These are phyloP conservation scores for Bombylius major DNA, from an alignment of 2,888 invertebrate genomes.

Conservation along the genomic window DNA sequence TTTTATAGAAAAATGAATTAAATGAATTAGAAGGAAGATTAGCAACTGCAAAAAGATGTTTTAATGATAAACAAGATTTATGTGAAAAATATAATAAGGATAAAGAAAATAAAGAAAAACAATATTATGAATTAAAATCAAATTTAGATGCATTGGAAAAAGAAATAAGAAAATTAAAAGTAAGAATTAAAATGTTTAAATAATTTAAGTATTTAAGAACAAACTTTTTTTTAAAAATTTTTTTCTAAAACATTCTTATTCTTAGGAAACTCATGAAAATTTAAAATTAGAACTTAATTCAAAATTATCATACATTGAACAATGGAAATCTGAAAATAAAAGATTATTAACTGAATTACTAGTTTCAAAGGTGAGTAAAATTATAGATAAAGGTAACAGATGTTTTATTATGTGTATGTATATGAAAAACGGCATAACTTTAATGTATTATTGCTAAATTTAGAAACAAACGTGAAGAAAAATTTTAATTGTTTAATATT, in stretches of 20 bases:
- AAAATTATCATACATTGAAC: not conserved
- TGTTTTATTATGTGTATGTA: no score
- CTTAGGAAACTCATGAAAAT: no score
- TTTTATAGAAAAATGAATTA: constrained; percentile 33
- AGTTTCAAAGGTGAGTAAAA: not conserved
- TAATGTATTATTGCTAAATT: no score
- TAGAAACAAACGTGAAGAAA: no score
- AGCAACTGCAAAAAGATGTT: constrained; percentile 14
- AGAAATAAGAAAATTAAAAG: constrained; percentile 19
- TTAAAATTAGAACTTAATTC: not conserved
- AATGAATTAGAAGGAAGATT: constrained; percentile 26
- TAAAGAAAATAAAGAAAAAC: constrained; percentile 29
- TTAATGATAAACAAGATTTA: constrained; percentile 27
- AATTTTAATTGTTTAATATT: no score
- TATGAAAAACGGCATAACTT: no score
- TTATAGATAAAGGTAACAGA: no score
- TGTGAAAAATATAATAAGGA: constrained; percentile 32
- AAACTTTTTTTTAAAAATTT: no score
- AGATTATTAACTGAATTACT: not conserved
- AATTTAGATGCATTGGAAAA: constrained; percentile 33
- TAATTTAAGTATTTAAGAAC: no score
- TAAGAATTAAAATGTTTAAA: constrained; percentile 1
- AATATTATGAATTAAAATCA: constrained; percentile 31
- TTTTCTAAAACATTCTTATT: no score
- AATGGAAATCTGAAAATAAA: no score